Conservation (phyloP, 2,888 invertebrate genomes). For the Dasypogon diadema region DNA sequence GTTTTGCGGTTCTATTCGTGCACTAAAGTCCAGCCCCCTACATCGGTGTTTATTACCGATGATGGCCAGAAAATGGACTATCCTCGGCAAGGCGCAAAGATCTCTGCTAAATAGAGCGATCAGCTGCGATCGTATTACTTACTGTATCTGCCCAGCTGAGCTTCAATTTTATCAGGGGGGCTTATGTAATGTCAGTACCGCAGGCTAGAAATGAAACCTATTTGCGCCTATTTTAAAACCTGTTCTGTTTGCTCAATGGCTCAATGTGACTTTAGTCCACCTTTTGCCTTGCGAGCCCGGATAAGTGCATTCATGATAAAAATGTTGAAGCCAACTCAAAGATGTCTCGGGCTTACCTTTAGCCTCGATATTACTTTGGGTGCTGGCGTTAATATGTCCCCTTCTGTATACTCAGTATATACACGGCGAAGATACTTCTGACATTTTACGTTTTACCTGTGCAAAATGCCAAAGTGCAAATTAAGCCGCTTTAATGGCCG, state of each 20-base stretch:
- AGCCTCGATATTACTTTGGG: neutral
- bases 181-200: slow-evolving; percentile 11
- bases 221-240: slow-evolving; percentile 27
- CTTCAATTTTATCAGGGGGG: neutral
- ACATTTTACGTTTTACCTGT: neutral
- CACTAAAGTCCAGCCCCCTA: neutral
- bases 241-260: slow-evolving; percentile 17
- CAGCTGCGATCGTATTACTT: slow-evolving; percentile 15
- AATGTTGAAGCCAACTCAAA: neutral
- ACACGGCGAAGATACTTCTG: neutral
- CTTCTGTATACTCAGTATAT: no score
- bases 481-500: neutral
- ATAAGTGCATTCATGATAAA: neutral
- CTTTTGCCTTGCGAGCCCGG: neutral
- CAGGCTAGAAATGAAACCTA: slow-evolving; percentile 35
- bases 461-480: slow-evolving; percentile 15
- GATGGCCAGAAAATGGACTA: slow-evolving; percentile 16
- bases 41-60: slow-evolving; percentile 19
- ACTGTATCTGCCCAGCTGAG: neutral
- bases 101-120: slow-evolving; percentile 30
- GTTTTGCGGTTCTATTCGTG: slow-evolving; percentile 20
- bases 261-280: neutral
- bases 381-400: neutral
- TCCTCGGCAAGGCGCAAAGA: neutral
- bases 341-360: neutral